Conservation (phyloP, 92 coral and sea anemone genomes). For the Phenganax stokvisi region DNA sequence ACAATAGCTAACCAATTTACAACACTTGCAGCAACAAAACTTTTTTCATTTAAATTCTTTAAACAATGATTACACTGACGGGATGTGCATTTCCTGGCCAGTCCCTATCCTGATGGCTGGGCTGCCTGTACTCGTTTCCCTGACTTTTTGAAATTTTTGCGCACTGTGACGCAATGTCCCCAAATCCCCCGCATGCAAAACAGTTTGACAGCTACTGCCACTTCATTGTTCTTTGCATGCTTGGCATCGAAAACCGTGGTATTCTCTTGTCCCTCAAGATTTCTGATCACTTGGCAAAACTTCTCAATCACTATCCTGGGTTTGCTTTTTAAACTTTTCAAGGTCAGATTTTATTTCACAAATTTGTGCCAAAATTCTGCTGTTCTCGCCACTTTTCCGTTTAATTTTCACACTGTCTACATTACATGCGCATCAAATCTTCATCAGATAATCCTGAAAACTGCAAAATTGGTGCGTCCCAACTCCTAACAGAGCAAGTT, state of each 20-base stretch:
- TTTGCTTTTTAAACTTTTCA: background rate
- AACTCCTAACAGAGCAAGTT: background rate
- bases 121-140: conserved; percentile 32
- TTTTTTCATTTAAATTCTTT: background rate
- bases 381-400: no score
- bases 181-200: conserved; percentile 31
- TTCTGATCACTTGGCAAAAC: conserved; percentile 30
- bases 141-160: no score
- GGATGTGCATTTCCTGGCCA: conserved; percentile 47
- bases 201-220: conserved; percentile 48
- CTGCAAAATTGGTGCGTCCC: background rate
- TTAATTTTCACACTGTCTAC: no score
- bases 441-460: no score
- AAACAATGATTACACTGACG: conserved; percentile 38
- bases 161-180: no score
- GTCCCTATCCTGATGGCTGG: conserved; percentile 49
- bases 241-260: conserved; percentile 37
- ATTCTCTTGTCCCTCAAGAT: conserved; percentile 32
- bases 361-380: no score
- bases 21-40: background rate
- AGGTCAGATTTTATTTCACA: background rate
- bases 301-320: background rate
- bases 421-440: no score
- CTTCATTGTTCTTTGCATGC: conserved; percentile 42
- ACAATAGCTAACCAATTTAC: conserved; percentile 1